Evolutionary conservation across 1,140 invertebrate genomes (phyloP).

Genomic region (Ceratosolen fusciceps): DNA sequence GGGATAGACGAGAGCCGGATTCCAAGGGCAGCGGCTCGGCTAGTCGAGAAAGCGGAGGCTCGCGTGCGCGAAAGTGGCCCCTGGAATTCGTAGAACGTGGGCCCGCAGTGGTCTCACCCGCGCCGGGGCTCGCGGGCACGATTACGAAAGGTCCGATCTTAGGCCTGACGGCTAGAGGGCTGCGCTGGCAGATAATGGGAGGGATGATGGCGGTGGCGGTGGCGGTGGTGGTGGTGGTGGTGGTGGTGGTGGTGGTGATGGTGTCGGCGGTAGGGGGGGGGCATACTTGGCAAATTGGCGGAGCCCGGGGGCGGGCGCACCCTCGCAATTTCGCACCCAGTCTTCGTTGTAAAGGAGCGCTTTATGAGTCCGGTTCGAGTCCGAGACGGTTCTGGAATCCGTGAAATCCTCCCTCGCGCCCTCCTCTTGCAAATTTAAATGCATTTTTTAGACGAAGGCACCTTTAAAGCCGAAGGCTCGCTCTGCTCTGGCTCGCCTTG

Average conservation of each 20-base stretch:
- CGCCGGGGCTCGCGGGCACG: slow-evolving; percentile 25
- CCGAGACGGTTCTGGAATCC: too few species aligned
- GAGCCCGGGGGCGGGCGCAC: not conserved
- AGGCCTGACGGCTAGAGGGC: too few species aligned
- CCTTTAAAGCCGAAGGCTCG: too few species aligned
- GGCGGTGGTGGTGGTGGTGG: too few species aligned
- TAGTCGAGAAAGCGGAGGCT: not conserved
- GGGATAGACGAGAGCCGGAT: not conserved
- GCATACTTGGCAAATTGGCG: slow-evolving; percentile 12
- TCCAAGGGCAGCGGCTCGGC: not conserved
- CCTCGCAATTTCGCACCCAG: not conserved
- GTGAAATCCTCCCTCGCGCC: too few species aligned
- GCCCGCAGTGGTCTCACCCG: slow-evolving; percentile 29
- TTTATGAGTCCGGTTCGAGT: not conserved
- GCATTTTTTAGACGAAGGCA: not conserved
- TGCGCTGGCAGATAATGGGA: too few species aligned
- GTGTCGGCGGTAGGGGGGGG: slow-evolving; percentile 1
- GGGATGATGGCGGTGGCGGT: too few species aligned
- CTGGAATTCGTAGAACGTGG: slow-evolving; percentile 57
- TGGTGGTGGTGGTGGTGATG: too few species aligned
- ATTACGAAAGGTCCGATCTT: too few species aligned
- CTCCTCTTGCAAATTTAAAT: not conserved
- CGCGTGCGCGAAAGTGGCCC: slow-evolving; percentile 52
- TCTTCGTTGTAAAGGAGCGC: not conserved
- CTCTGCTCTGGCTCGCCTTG: not conserved